These are phyloP conservation scores for Tetranychus piercei DNA, from an alignment of 2,888 invertebrate genomes.

Conservation along the genomic window DNA sequence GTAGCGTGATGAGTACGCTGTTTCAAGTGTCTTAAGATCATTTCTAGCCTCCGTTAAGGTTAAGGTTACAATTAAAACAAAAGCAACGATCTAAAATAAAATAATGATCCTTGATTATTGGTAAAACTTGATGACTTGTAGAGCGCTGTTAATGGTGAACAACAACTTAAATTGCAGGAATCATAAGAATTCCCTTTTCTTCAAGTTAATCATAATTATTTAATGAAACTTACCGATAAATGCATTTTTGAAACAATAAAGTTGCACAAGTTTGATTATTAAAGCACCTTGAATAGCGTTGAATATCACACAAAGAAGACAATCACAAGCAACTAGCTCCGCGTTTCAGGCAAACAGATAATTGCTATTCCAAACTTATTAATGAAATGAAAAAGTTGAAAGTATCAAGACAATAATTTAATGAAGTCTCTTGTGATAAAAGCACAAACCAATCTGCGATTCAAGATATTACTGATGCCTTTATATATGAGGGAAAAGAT, in stretches of 20 bases:
- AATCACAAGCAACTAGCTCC: too few species aligned
- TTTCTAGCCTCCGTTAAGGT: background rate
- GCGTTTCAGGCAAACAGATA: too few species aligned
- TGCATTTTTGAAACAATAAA: background rate
- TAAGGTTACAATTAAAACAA: background rate
- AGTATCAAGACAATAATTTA: too few species aligned
- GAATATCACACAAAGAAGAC: background rate
- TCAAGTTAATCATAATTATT: too few species aligned
- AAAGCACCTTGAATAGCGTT: background rate
- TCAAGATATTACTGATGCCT: too few species aligned
- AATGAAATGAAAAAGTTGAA: background rate
- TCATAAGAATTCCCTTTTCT: too few species aligned
- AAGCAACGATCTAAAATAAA: background rate
- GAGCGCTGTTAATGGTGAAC: background rate
- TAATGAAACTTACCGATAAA: background rate
- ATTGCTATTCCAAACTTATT: background rate
- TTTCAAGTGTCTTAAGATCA: slow-evolving; percentile 2
- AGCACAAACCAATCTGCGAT: too few species aligned
- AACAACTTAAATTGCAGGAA: background rate
- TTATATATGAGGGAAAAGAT: too few species aligned
- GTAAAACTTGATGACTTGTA: background rate
- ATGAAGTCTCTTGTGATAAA: too few species aligned
- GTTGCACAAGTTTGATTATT: background rate
- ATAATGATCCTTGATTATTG: background rate
- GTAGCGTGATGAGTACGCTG: slow-evolving; percentile 1